Base-by-base conservation (phyloP, 2,797 vertebrate genomes). In the Phalloptychus januarius region DNA sequence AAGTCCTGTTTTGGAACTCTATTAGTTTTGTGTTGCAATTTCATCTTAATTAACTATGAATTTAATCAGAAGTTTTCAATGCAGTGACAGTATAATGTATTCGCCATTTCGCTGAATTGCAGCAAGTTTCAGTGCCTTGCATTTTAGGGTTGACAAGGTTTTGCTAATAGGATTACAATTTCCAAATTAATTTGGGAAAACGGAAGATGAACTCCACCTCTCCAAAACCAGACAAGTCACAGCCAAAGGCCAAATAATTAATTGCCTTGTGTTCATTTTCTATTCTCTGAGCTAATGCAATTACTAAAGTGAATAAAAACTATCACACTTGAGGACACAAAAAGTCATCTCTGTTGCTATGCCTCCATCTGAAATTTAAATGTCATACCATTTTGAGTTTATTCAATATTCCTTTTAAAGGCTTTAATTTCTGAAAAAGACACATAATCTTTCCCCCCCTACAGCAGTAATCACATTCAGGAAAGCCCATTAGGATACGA, bases 181-280 rank as follows among this genome's bases (percentile, higher is more conserved):
- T 87, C 72, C 82, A 83, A 89, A 94, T 93, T 84, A 92, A 90
- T 88, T 79, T 80, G 71, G 73, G 82, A 88, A 89, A 93, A 89
- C 87, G 85, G 80, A 88, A 79, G 80, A 91, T 87, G 86, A 90
- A 90, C 83, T 83, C 61, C 81, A 69, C 78, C 82, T 78, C 84
- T 87, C 83, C 81, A 85, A 88, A 92, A 88, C 87, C 87, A 93
- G 90, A 88, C 78, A 80, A 90, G 87, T 93, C 90, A 84, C 86
- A 92, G 93, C 95, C 92, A 94, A 89, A 92, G 92, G 92, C 93
- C 92, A 95, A 92, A 93, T 91, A 89, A 86, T 94, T 94, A 93
- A 94, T 95, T 93, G 93, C 89, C 87, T 94, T 79, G 78, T 84
- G 85, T 88, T 93, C 93, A 94, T 93, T 95, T 90, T 88, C 91